Evolutionary conservation across 92 coral and sea anemone species (phyloP).

Genomic region (Heliopora coerulea): DNA sequence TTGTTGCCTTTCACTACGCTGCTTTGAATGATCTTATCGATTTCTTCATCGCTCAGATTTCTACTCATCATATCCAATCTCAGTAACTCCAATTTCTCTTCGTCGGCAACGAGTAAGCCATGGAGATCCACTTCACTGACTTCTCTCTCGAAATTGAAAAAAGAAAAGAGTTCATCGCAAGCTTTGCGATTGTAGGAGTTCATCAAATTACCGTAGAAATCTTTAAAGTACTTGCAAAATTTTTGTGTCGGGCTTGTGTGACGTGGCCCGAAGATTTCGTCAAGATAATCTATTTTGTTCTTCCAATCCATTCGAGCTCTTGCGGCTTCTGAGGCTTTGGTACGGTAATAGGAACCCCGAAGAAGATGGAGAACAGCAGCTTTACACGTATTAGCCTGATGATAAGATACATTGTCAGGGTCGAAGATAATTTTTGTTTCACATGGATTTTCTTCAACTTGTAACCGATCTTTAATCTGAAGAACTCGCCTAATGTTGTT

Average conservation of each 20-base stretch:
- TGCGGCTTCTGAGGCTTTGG: conserved; percentile 48
- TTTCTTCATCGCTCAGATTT: conserved; percentile 13
- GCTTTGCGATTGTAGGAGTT: conserved; percentile 44
- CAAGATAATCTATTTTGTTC: conserved; percentile 14
- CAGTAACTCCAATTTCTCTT: conserved; percentile 22
- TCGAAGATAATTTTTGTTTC: background rate
- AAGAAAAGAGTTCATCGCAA: conserved; percentile 41
- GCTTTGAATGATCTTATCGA: background rate
- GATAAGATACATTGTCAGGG: background rate
- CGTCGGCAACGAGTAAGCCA: conserved; percentile 54
- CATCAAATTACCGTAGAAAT: conserved; percentile 44
- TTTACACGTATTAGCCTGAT: background rate
- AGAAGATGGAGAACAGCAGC: conserved; percentile 28
- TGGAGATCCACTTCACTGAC: conserved; percentile 63
- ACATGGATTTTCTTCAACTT: conserved; percentile 2
- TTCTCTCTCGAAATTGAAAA: conserved; percentile 49
- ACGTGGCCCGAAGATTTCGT: background rate
- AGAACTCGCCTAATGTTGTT: conserved; percentile 51
- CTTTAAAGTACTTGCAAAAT: conserved; percentile 39
- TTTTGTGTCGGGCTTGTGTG: background rate
- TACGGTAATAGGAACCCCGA: conserved; percentile 49
- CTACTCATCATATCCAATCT: conserved; percentile 19
- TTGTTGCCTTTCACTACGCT: background rate
- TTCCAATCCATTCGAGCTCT: conserved; percentile 46
- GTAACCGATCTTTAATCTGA: conserved; percentile 1